Evolutionary conservation across 2,888 invertebrate species (phyloP).

Genomic region (Zootermopsis nevadensis): DNA sequence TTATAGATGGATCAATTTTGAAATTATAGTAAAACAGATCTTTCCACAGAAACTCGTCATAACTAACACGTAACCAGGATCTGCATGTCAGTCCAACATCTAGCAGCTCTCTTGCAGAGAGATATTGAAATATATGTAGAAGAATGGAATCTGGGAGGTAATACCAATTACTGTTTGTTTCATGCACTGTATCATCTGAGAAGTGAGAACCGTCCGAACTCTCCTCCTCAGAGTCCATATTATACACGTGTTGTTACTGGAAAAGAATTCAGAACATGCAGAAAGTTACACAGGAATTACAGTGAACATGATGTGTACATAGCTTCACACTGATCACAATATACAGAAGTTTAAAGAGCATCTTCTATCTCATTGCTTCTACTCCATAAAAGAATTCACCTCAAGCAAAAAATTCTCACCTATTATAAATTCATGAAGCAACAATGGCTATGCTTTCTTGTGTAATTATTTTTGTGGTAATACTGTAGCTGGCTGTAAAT

Average conservation of each 20-base stretch:
- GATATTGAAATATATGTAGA: slow-evolving; percentile 72
- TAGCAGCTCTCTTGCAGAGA: slow-evolving; percentile 71
- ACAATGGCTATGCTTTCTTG: too few species aligned
- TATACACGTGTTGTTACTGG: not conserved
- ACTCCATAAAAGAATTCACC: too few species aligned
- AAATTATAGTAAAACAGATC: slow-evolving; percentile 76
- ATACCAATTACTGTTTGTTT: slow-evolving; percentile 62
- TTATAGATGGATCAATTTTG: slow-evolving; percentile 70
- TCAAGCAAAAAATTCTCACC: too few species aligned
- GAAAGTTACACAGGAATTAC: too few species aligned
- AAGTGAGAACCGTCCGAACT: not conserved
- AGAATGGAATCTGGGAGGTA: slow-evolving; percentile 76
- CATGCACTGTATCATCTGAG: not conserved
- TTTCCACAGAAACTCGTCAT: slow-evolving; percentile 82
- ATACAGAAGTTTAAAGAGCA: too few species aligned
- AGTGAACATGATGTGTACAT: too few species aligned
- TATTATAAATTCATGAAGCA: too few species aligned
- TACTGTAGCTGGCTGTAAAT: too few species aligned
- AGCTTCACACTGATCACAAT: too few species aligned
- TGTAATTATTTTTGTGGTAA: too few species aligned
- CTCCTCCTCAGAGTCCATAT: slow-evolving; percentile 19
- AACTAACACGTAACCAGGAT: slow-evolving; percentile 74
- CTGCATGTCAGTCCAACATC: slow-evolving; percentile 72
- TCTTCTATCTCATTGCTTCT: too few species aligned
- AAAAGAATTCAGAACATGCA: not conserved